These are phyloP conservation scores for Zygaena filipendulae DNA, from an alignment of 2,888 invertebrate species.

Conservation along the genomic window DNA sequence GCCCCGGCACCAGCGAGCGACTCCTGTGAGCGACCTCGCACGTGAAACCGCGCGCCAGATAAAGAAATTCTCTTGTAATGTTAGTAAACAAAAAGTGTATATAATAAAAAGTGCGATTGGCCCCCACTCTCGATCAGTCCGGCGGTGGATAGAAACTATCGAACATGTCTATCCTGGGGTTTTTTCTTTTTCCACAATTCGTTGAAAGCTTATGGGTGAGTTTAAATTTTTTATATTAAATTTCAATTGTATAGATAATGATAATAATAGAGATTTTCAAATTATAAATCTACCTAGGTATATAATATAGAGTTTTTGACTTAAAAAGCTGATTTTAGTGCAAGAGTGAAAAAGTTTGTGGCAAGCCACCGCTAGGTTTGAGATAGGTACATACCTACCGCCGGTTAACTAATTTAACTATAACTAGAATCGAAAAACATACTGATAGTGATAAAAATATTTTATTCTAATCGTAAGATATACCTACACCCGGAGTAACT, in stretches of 20 bases:
- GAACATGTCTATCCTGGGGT: constrained; percentile 57
- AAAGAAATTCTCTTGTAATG: constrained; percentile 50
- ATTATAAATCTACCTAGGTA: too few species aligned
- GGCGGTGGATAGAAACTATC: constrained; percentile 36
- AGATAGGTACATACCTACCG: too few species aligned
- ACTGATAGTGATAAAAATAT: too few species aligned
- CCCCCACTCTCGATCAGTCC: constrained; percentile 40
- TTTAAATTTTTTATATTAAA: constrained; percentile 17
- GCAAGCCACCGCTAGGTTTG: too few species aligned
- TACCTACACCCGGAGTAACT: too few species aligned
- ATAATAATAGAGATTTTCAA: constrained; percentile 17
- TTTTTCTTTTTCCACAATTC: constrained; percentile 52
- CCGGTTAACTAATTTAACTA: too few species aligned
- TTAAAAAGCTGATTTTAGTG: too few species aligned
- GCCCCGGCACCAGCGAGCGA: constrained; percentile 15
- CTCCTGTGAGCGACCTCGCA: constrained; percentile 22
- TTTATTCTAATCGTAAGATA: too few species aligned
- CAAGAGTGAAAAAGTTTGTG: too few species aligned
- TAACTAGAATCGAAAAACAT: too few species aligned
- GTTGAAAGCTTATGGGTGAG: constrained; percentile 63
- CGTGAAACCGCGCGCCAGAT: constrained; percentile 27
- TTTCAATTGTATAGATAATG: constrained; percentile 6
- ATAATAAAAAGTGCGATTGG: constrained; percentile 48
- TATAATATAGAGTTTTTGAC: too few species aligned
- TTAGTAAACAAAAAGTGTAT: constrained; percentile 62